Conservation (phyloP, 2,888 invertebrate species). For the Campoletis raptor region DNA sequence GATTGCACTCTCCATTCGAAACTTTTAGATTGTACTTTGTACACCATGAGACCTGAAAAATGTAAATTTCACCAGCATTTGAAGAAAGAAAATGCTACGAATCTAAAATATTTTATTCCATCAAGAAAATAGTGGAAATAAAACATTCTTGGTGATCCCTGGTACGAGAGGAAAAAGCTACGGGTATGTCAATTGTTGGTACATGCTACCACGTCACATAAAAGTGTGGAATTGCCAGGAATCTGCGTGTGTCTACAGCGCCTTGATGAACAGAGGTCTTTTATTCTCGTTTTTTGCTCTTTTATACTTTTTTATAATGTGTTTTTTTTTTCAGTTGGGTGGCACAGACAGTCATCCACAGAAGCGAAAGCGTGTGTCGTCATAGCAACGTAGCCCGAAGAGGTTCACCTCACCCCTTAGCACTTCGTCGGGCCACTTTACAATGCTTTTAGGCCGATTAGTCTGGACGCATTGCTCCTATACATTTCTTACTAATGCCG, state of each 20-base stretch:
- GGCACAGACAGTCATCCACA: constrained; percentile 49
- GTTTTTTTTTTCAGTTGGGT: constrained; percentile 33
- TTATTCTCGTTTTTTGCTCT: constrained; percentile 5
- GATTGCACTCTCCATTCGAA: background rate
- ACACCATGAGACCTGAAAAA: background rate
- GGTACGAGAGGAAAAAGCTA: constrained; percentile 5
- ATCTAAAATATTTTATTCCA: constrained; percentile 7
- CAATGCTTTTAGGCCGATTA: constrained; percentile 83
- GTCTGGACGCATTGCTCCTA: constrained; percentile 75
- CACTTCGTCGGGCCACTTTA: constrained; percentile 69
- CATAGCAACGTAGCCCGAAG: constrained; percentile 64
- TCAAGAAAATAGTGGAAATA: background rate
- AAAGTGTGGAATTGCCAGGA: constrained; percentile 26
- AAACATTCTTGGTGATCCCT: background rate
- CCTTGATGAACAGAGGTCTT: constrained; percentile 16
- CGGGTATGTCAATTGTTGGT: constrained; percentile 27
- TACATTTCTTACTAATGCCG: constrained; percentile 32
- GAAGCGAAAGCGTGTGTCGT: constrained; percentile 67
- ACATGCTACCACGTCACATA: constrained; percentile 14
- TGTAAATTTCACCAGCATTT: background rate
- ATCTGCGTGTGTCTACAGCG: constrained; percentile 24
- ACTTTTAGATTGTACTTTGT: background rate
- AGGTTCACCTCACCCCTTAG: constrained; percentile 44
- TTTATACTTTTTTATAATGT: constrained; percentile 24
- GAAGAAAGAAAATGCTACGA: background rate